phyloP scores from a whole-genome alignment of 1,140 invertebrate species.

The Lepidostoma basale region DNA sequence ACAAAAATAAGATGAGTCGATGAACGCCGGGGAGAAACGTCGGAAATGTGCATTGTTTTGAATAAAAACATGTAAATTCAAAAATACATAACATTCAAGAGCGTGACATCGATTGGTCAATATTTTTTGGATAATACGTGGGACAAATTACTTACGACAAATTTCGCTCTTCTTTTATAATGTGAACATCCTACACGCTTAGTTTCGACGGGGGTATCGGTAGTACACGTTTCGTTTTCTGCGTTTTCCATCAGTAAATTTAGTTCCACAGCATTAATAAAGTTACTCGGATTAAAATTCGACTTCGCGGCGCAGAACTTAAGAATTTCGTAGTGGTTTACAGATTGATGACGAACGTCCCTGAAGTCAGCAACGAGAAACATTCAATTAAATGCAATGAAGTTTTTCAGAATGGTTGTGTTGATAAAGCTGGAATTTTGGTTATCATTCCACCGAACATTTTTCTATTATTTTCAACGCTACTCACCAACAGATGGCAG shows the following conservation, averaged over 20 bases:
- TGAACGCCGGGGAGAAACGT: not conserved
- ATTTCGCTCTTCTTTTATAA: constrained; percentile 80
- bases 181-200: constrained; percentile 73
- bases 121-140: constrained; percentile 24
- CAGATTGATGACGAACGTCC: constrained; percentile 18
- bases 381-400: constrained; percentile 6
- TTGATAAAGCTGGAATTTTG: not conserved
- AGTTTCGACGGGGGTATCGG: constrained; percentile 25
- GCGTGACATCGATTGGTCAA: constrained; percentile 24
- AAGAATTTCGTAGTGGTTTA: constrained; percentile 20
- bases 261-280: constrained; percentile 6
- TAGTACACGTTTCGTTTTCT: not conserved
- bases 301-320: constrained; percentile 23
- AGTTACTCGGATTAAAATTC: constrained; percentile 4
- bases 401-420: not conserved
- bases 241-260: constrained; percentile 29
- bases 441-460: not conserved
- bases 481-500: not conserved
- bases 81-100: constrained; percentile 15
- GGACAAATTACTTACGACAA: constrained; percentile 69
- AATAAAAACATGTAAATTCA: not conserved
- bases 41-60: not conserved
- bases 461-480: not conserved
- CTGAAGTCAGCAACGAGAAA: constrained; percentile 11
- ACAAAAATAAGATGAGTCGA: not conserved